phyloP scores from a whole-genome alignment of 1,140 invertebrate species.

The Ruditapes philippinarum region DNA sequence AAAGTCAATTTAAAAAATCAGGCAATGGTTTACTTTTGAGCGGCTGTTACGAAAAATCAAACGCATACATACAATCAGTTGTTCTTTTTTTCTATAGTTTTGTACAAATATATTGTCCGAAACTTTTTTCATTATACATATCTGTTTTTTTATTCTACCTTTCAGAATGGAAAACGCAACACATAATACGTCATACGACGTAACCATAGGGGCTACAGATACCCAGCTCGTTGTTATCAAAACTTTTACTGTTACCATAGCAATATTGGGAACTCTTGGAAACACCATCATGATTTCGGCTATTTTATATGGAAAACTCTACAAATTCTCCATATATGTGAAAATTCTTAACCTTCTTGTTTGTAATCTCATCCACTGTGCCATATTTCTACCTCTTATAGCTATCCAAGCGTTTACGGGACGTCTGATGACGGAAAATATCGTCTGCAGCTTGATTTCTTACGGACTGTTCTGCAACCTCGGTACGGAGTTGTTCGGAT shows the following conservation, averaged over 20 bases:
- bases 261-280: conserved; percentile 30
- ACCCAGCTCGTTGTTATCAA: conserved; percentile 48
- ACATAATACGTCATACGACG: not conserved
- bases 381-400: conserved; percentile 50
- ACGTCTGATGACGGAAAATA: conserved; percentile 24
- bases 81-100: no score
- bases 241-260: not conserved
- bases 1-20: no score
- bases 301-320: conserved; percentile 44
- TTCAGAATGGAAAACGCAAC: not conserved
- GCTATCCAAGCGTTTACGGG: conserved; percentile 46
- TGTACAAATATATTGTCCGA: no score
- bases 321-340: conserved; percentile 6
- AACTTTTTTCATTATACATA: no score
- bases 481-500: conserved; percentile 55
- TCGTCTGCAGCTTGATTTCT: conserved; percentile 43
- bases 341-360: conserved; percentile 53
- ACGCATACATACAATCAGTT: no score
- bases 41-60: no score
- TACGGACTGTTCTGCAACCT: conserved; percentile 53
- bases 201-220: not conserved
- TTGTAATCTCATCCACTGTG: conserved; percentile 52
- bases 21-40: no score
- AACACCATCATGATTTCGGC: conserved; percentile 47
- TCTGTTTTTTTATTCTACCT: no score